Evolutionary conservation across 2,888 invertebrate species (phyloP), one percentile per base, ranked within the genome.

Genomic region (Chouioia cunea): DNA sequence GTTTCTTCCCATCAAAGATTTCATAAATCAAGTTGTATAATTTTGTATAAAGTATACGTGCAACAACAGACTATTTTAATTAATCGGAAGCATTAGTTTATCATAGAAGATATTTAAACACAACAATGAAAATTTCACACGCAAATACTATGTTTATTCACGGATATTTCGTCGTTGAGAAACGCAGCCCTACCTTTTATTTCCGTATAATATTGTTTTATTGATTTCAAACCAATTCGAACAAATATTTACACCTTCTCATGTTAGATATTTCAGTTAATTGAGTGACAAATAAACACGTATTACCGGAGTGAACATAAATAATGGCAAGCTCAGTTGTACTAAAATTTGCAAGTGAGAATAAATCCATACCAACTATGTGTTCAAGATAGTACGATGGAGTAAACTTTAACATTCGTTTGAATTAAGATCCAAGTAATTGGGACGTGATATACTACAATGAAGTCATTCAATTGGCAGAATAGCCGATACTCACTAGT

Each of bases 1-100:
- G 70, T 70, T 72, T 70, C 73, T 70, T 71, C 69, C 72, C 66
- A 70, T 64, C 69, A 68, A 57, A 71, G 67, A 74, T 70, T 68
- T 66, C 67, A 73, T 69, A 68, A 53, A 67, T 69, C 53, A 56
- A 52, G 67, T 48, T 71, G 62, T 67, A 73, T 71, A 74, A 68
- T 74, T 76, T 75, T 73, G 65, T 71, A 74, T 63, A 71, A 71
- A 70, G 36, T 47, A 59, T 53, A 57, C 46, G 52, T 46, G 58
- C 54, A 59, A 54, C 50, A 53, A 57, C n/a, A 53, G 50, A 16
- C 47, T 53, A 65, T 22, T 58, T 47, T 52, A 65, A 54, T 16
- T 67, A 23, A 59, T 63, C 16, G 16, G 53, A 14, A 54, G 44
- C 43, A 18, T 18, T 57, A 46, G 22, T 60, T 54, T 47, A 52